phyloP scores from a whole-genome alignment of 2,113 vertebrate genomes.

The Perccottus glenii region DNA sequence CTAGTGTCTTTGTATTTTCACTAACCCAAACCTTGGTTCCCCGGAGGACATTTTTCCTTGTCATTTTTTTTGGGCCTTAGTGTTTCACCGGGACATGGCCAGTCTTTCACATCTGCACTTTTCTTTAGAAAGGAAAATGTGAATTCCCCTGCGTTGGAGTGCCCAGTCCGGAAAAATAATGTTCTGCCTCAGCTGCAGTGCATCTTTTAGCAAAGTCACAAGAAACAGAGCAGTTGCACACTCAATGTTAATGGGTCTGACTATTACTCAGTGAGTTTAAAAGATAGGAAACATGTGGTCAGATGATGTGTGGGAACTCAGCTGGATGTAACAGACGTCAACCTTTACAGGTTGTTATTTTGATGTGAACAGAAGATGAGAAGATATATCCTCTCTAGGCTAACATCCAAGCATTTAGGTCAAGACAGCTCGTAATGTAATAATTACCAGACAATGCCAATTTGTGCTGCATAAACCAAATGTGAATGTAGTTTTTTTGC shows the following conservation, averaged over 20 bases:
- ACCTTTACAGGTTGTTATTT: slow-evolving; percentile 14
- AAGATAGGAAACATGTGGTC: slow-evolving; percentile 12
- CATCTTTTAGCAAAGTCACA: slow-evolving; percentile 14
- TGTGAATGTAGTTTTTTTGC: not conserved
- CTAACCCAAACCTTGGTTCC: slow-evolving; percentile 23
- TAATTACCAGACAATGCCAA: slow-evolving; percentile 23
- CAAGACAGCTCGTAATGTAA: slow-evolving; percentile 51
- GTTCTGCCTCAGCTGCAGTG: slow-evolving; percentile 6
- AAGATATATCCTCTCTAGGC: slow-evolving; percentile 33
- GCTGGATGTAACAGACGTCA: slow-evolving; percentile 15
- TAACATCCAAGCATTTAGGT: slow-evolving; percentile 13
- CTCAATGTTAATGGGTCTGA: not conserved
- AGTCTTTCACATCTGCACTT: slow-evolving; percentile 26
- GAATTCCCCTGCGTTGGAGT: slow-evolving; percentile 10
- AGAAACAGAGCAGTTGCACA: slow-evolving; percentile 7
- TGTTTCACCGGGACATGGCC: slow-evolving; percentile 1
- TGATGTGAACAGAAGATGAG: slow-evolving; percentile 38
- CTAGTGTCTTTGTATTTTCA: slow-evolving; percentile 23
- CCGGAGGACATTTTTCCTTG: slow-evolving; percentile 7
- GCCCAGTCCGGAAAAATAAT: not conserved
- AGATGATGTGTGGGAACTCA: slow-evolving; percentile 16
- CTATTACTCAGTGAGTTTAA: slow-evolving; percentile 14
- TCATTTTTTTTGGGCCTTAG: slow-evolving; percentile 1
- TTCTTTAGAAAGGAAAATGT: slow-evolving; percentile 34
- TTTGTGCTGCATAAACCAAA: not conserved